These are phyloP conservation scores for Chrysoperla carnea DNA, from an alignment of 1,140 invertebrate species.

Conservation along the genomic window DNA sequence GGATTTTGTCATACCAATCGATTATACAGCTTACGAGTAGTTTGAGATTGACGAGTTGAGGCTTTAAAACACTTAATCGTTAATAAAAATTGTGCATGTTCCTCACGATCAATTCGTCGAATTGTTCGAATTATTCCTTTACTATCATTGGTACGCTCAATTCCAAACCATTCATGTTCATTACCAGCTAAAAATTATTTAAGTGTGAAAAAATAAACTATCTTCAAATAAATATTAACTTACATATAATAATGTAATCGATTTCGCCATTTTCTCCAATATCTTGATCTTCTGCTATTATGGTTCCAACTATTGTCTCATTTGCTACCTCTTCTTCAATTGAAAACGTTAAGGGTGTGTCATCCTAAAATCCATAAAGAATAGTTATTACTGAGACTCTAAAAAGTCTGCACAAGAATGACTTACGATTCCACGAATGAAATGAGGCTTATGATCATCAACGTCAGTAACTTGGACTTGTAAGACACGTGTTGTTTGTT, in stretches of 20 bases:
- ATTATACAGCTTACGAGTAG: conserved; percentile 37
- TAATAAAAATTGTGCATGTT: conserved; percentile 33
- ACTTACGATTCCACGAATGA: conserved; percentile 46
- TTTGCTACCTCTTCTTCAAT: conserved; percentile 44
- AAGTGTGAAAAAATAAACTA: conserved; percentile 1
- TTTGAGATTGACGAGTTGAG: conserved; percentile 21
- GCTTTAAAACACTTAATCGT: conserved; percentile 55
- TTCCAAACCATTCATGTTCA: conserved; percentile 41
- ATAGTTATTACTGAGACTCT: too few relatives aligned
- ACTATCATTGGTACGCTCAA: conserved; percentile 45
- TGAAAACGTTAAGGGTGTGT: conserved; percentile 38
- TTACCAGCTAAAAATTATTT: conserved; percentile 38
- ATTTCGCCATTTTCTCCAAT: conserved; percentile 56
- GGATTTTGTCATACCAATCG: conserved; percentile 22
- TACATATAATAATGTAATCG: conserved; percentile 51
- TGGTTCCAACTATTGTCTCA: conserved; percentile 42
- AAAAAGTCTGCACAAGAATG: too few relatives aligned
- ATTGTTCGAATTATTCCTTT: conserved; percentile 39
- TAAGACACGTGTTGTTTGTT: conserved; percentile 50
- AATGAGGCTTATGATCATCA: conserved; percentile 62
- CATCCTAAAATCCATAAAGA: conserved; percentile 33
- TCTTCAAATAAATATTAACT: conserved; percentile 6
- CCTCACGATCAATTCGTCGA: conserved; percentile 48
- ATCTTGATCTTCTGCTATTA: conserved; percentile 56
- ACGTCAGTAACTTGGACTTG: conserved; percentile 52